Conservation (phyloP, 2,797 vertebrate species). For the Carduelis carduelis region DNA sequence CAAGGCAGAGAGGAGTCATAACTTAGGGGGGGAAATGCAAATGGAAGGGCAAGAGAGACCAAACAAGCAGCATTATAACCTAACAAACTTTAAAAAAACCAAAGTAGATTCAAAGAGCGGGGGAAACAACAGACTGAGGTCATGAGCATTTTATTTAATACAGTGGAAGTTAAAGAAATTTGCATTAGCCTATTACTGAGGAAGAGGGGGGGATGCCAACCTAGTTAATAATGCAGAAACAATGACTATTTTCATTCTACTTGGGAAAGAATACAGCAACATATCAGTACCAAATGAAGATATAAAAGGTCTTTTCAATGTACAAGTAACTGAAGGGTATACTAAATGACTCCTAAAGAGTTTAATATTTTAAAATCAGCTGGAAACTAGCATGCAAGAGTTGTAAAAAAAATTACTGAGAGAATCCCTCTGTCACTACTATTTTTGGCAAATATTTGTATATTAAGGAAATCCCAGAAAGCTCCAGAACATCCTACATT, state of each 20-base stretch:
- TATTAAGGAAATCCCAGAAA: background rate
- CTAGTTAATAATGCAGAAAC: background rate
- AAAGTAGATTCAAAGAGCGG: background rate
- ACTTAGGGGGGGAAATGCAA: background rate
- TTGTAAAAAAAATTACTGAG: background rate
- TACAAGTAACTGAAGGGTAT: background rate
- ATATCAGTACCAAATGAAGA: background rate
- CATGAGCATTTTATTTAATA: background rate
- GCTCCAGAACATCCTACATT: background rate
- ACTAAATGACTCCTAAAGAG: background rate
- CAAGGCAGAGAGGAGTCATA: background rate
- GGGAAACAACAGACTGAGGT: background rate
- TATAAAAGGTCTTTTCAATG: background rate
- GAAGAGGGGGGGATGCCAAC: background rate
- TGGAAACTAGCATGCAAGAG: background rate
- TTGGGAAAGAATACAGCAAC: background rate
- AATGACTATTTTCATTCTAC: background rate
- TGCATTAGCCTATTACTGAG: background rate
- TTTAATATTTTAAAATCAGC: background rate
- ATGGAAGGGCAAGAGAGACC: background rate
- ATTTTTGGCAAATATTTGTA: slow-evolving; percentile 29
- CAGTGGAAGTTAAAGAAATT: background rate
- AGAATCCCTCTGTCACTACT: background rate
- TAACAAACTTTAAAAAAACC: background rate
- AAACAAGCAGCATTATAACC: background rate